Evolutionary conservation across 1,140 invertebrate species (phyloP).

Genomic region (Linepithema humile): DNA sequence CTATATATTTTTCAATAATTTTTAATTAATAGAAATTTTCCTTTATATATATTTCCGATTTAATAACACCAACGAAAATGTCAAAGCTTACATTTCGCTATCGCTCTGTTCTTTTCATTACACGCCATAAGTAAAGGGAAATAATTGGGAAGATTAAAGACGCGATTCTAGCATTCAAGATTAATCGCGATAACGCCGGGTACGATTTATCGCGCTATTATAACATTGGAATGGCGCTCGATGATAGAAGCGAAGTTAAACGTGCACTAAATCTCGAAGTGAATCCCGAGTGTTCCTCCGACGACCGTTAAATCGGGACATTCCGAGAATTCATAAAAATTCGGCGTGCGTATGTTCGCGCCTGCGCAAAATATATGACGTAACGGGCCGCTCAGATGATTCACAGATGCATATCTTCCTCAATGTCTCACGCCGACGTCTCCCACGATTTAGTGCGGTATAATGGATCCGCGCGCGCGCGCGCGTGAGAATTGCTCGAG

Average conservation of each 20-base stretch:
- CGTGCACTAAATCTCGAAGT: conserved; percentile 28
- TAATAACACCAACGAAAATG: no score
- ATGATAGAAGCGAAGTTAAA: conserved; percentile 14
- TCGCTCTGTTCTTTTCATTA: background rate
- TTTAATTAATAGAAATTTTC: background rate
- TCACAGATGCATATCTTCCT: conserved; percentile 40
- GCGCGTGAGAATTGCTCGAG: conserved; percentile 44
- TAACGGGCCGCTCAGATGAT: conserved; percentile 10
- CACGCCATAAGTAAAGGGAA: background rate
- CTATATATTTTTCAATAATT: background rate
- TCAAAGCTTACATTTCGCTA: background rate
- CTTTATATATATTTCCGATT: no score
- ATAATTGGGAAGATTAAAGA: conserved; percentile 14
- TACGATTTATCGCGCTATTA: conserved; percentile 25
- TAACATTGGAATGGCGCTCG: conserved; percentile 1
- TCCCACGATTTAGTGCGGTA: conserved; percentile 46
- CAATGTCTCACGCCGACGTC: background rate
- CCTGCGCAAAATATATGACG: background rate
- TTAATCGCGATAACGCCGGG: conserved; percentile 19
- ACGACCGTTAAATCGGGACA: conserved; percentile 2
- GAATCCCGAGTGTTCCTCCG: background rate
- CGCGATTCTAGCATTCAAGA: conserved; percentile 13
- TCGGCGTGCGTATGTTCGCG: background rate
- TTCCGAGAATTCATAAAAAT: conserved; percentile 42
- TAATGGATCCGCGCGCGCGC: conserved; percentile 43